Evolutionary conservation across 37 sponge, comb jelly and placozoan genomes (phyloP).

Genomic region (Aplysina aerophoba): DNA sequence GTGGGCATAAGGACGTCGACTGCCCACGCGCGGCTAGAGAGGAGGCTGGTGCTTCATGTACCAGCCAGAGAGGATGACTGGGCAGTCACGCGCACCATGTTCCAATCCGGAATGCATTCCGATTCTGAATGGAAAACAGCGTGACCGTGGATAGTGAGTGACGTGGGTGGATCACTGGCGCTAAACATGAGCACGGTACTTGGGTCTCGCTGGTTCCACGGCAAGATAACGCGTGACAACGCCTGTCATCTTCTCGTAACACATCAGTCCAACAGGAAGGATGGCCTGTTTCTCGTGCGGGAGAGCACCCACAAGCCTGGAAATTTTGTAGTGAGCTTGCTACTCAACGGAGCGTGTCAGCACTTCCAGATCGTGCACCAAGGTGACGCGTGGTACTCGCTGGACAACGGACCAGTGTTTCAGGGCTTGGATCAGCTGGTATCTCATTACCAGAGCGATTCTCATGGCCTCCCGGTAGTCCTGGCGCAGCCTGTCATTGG

Average conservation of each 20-base stretch:
- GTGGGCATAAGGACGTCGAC: too few species aligned
- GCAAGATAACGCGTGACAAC: conserved; percentile 81
- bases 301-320: conserved; percentile 79
- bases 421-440: conserved; percentile 88
- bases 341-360: conserved; percentile 67
- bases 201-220: conserved; percentile 80
- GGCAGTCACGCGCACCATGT: too few species aligned
- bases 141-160: too few species aligned
- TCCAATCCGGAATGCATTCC: too few species aligned
- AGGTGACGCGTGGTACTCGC: conserved; percentile 85
- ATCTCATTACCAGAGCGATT: conserved; percentile 58
- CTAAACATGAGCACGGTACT: conserved; percentile 63
- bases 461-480: conserved; percentile 78
- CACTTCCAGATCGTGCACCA: conserved; percentile 87
- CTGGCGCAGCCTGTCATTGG: conserved; percentile 65
- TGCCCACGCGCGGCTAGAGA: too few species aligned
- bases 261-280: conserved; percentile 36
- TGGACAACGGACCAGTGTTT: conserved; percentile 90
- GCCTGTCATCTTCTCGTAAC: conserved; percentile 68
- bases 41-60: too few species aligned
- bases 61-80: too few species aligned
- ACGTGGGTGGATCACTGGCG: too few species aligned
- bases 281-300: conserved; percentile 83
- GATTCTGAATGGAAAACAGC: too few species aligned
- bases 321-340: conserved; percentile 74